Conservation (phyloP, 2,797 vertebrate genomes). For the Peromyscus attwateri region DNA sequence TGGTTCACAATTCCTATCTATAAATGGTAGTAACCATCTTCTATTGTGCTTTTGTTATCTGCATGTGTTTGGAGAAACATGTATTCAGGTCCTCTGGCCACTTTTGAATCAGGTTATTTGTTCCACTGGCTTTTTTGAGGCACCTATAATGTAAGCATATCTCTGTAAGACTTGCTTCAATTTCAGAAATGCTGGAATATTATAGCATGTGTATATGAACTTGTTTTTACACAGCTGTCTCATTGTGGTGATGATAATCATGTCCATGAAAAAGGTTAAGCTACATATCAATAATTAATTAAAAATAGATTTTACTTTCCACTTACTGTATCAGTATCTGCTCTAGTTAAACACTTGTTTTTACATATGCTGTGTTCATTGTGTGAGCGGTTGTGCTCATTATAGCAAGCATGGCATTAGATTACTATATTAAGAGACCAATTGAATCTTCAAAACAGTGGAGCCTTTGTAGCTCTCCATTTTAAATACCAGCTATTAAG, state of each 20-base stretch:
- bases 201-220: background rate
- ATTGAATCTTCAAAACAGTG: background rate
- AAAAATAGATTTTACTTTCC: background rate
- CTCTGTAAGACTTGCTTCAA: background rate
- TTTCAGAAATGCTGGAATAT: conserved; percentile 30
- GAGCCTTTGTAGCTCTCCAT: background rate
- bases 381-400: background rate
- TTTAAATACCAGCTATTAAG: conserved; percentile 24
- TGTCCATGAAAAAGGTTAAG: conserved; percentile 20
- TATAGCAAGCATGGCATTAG: background rate
- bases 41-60: background rate
- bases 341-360: background rate
- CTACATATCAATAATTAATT: background rate
- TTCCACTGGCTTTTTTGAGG: background rate
- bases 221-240: conserved; percentile 30
- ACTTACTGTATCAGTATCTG: background rate
- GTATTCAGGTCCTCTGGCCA: background rate
- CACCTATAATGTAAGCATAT: background rate
- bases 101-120: background rate
- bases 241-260: background rate
- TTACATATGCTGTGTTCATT: background rate
- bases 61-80: background rate
- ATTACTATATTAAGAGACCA: background rate
- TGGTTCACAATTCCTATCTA: background rate
- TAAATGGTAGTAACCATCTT: background rate